Base-by-base conservation (phyloP, 2,888 invertebrate genomes). In the Rhagium mordax region DNA sequence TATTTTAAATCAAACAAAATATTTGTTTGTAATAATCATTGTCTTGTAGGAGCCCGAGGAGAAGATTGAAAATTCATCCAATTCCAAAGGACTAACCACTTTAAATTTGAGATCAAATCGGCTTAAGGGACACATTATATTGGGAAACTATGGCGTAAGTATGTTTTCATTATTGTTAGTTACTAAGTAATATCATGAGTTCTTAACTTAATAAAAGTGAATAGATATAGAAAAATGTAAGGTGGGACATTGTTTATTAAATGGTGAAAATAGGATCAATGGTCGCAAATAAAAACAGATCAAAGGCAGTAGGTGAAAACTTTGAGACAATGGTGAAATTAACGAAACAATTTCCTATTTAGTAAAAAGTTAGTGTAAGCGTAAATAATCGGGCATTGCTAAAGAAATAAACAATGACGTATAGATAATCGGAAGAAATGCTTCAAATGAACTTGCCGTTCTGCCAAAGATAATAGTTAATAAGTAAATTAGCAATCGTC, bases 91-190 rank as follows among this genome's bases (percentile, higher is more conserved):
- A 8, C 88, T 94, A 16, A 93, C 93, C 47, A 93, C 91, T 78
- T 92, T 95, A n/a, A 95, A 94, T 85, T 88, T 95, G 49, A 89
- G 94, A 67, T 92, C 94, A 76, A 95, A 95, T 87, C 91, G 93
- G 77, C 88, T 95, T 27, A 95, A 95, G 87, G 95, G 95, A 70
- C 95, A 93, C 88, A 95, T 96, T 76, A 93, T 95, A 79, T 91
- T 96, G 65, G 95, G 95, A 70, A 95, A 95, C 86, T 95, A 95
- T 87, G 95, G 94, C 86, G 95, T 95, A 89, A 91, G 91, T 41
- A 41, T 41, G 5, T n/a, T n/a, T n/a, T 41, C 4, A 3, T n/a
- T 3, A 41, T 33, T 33, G 13, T 33, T 33, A 13, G n/a, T n/a
- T n/a, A n/a, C n/a, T n/a, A n/a, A n/a, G n/a, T n/a, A n/a, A n/a